A percentile compares a stretch with the other conserved stretches of the same genome.
phyloP scores from a whole-genome alignment of 2,797 vertebrate genomes.

The Psittacula echo region DNA sequence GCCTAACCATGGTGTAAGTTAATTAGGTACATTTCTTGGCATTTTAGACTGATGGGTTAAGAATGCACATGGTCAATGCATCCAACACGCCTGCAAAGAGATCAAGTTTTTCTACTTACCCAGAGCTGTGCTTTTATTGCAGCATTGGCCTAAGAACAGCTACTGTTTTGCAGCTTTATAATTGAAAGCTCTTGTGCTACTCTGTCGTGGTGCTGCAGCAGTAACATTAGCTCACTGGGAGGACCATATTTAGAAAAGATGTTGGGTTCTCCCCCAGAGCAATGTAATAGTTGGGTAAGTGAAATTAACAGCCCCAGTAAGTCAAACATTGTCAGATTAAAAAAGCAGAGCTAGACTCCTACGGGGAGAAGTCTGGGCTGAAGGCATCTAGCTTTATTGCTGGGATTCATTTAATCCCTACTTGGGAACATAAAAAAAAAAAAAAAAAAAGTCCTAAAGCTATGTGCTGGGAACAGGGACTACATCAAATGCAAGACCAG shows the following conservation, averaged over 20 bases:
- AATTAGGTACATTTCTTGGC: not conserved
- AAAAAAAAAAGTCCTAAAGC: conserved; percentile 24
- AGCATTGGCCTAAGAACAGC: conserved; percentile 26
- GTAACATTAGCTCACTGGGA: not conserved
- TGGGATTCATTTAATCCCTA: conserved; percentile 45
- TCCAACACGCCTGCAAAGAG: not conserved
- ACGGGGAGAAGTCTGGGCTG: not conserved
- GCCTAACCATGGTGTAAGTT: not conserved
- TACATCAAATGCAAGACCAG: not conserved
- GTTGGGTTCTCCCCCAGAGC: not conserved
- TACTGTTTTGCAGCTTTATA: conserved; percentile 23
- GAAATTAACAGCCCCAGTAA: conserved; percentile 5
- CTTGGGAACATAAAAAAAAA: conserved; percentile 4
- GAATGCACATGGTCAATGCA: not conserved
- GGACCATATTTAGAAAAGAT: conserved; percentile 60
- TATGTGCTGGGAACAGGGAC: not conserved
- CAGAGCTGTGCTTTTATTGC: not conserved
- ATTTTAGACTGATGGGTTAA: not conserved
- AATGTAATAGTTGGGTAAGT: not conserved
- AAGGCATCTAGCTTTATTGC: conserved; percentile 21
- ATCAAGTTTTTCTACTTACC: not conserved
- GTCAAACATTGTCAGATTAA: conserved; percentile 2
- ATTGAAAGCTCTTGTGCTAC: not conserved
- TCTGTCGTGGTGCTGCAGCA: not conserved
- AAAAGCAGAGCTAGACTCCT: conserved; percentile 16